phyloP scores from a whole-genome alignment of 1,140 invertebrate species.

The Atopsyche davidsoni region DNA sequence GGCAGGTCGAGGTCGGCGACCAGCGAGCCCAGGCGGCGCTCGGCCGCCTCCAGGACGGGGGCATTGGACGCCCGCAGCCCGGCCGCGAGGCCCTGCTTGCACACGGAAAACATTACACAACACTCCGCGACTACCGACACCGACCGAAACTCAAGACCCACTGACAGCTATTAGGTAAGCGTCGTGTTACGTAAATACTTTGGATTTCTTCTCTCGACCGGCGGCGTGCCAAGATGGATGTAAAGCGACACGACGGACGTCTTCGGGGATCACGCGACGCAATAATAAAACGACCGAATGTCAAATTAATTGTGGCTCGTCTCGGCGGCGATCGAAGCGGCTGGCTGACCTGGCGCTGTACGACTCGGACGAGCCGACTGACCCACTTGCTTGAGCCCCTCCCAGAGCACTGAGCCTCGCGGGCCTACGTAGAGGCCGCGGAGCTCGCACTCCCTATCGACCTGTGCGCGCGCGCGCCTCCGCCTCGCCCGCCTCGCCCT shows the following conservation, averaged over 20 bases:
- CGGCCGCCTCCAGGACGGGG: conserved; percentile 16
- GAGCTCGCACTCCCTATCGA: neutral
- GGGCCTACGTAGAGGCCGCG: neutral
- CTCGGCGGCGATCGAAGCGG: neutral
- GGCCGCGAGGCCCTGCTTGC: conserved; percentile 13
- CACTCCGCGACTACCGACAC: neutral
- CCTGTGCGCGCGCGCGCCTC: conserved; percentile 34
- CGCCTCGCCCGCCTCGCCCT: conserved; percentile 35
- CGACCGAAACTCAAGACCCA: conserved; percentile 3
- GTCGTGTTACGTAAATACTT: conserved; percentile 21
- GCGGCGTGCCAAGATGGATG: conserved; percentile 13
- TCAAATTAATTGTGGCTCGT: neutral
- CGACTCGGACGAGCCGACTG: neutral
- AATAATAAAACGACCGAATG: neutral
- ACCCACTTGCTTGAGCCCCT: neutral
- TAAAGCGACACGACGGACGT: conserved; percentile 5
- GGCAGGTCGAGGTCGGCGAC: conserved; percentile 56
- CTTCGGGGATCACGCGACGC: neutral
- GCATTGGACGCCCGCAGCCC: conserved; percentile 4
- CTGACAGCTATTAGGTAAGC: conserved; percentile 32
- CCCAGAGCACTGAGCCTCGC: neutral
- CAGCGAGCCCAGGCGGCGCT: conserved; percentile 54
- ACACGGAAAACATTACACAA: conserved; percentile 19
- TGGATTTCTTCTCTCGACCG: conserved; percentile 4
- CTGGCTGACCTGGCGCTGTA: neutral